phyloP scores from a whole-genome alignment of 1,140 invertebrate genomes.

The Hermatobates lingyangjiaoensis region DNA sequence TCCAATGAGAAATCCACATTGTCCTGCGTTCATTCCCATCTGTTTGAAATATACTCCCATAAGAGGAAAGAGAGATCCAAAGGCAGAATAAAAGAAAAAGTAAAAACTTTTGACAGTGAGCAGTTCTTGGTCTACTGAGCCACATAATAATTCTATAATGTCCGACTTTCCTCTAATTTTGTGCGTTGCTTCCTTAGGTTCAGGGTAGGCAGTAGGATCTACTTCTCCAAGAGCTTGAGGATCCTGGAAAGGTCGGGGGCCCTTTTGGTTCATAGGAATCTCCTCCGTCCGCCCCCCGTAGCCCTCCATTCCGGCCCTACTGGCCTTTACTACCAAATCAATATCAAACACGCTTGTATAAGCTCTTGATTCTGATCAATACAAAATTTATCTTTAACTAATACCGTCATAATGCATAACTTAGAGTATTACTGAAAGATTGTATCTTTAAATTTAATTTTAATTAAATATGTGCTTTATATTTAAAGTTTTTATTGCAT shows the following conservation, averaged over 20 bases:
- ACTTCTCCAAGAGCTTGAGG: conserved; percentile 54
- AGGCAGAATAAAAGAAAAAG: conserved; percentile 98
- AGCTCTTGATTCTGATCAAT: too few species aligned
- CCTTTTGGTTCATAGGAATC: conserved; percentile 16
- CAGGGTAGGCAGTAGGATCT: conserved; percentile 46
- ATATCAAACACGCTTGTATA: too few species aligned
- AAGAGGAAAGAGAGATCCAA: conserved; percentile 90
- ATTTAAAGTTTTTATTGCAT: too few species aligned
- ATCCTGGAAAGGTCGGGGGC: conserved; percentile 43
- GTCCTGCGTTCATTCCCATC: conserved; percentile 91
- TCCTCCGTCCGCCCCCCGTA: conserved; percentile 1
- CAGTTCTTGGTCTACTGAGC: conserved; percentile 68
- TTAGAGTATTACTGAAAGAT: too few species aligned
- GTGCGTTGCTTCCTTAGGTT: conserved; percentile 69
- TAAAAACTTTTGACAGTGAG: conserved; percentile 92
- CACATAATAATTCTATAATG: conserved; percentile 63
- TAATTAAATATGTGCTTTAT: too few species aligned
- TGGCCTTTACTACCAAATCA: too few species aligned
- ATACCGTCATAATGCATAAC: too few species aligned
- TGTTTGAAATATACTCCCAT: conserved; percentile 98
- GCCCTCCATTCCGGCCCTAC: neutral
- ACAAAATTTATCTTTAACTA: too few species aligned
- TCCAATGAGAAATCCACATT: conserved; percentile 82
- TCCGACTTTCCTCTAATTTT: conserved; percentile 72
- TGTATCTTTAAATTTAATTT: too few species aligned